Conservation (phyloP, 2,888 invertebrate species). For the Megaustenia siamemsis region DNA sequence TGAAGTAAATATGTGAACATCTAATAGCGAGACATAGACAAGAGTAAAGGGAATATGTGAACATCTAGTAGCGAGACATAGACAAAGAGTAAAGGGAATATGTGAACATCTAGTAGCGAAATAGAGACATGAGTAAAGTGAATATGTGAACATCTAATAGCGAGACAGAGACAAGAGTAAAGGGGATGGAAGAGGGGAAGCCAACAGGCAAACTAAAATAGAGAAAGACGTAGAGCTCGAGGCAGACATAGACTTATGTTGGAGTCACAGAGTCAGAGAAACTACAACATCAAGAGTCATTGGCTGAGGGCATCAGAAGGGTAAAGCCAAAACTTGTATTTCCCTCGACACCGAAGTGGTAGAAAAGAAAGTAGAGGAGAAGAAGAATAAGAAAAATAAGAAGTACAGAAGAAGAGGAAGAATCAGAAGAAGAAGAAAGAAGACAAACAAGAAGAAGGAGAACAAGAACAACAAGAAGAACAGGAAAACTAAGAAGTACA, state of each 20-base stretch:
- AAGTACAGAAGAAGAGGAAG: too few species aligned
- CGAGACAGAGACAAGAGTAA: conserved; percentile 16
- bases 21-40: background rate
- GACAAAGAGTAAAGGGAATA: background rate
- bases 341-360: too few species aligned
- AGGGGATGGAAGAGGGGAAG: background rate
- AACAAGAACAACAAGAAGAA: too few species aligned
- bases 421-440: too few species aligned
- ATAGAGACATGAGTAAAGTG: background rate
- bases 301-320: too few species aligned
- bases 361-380: too few species aligned
- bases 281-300: background rate
- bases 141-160: background rate
- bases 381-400: too few species aligned
- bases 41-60: background rate
- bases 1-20: background rate
- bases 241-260: background rate
- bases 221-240: too few species aligned
- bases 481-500: too few species aligned
- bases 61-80: background rate
- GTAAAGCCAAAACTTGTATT: too few species aligned
- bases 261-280: background rate
- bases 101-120: background rate
- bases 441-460: too few species aligned
- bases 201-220: background rate